A percentile compares a stretch with the other conserved stretches of the same genome.
phyloP scores from a whole-genome alignment of 2,113 vertebrate species.

The Melanotaenia duboulayi region DNA sequence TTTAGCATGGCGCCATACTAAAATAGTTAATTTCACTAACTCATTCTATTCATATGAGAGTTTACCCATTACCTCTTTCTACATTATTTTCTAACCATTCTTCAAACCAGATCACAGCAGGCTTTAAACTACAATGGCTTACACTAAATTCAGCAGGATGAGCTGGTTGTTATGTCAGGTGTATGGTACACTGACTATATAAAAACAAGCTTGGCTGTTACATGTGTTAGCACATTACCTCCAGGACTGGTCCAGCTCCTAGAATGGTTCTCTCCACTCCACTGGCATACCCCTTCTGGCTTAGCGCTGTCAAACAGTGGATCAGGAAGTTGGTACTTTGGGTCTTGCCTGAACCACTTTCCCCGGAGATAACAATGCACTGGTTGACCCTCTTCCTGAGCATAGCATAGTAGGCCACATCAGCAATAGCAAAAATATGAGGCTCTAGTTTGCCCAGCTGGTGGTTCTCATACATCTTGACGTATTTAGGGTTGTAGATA shows the following conservation, averaged over 20 bases:
- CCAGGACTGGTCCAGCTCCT: slow-evolving; percentile 96
- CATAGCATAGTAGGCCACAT: slow-evolving; percentile 97
- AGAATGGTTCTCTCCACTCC: slow-evolving; percentile 98
- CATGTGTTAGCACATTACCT: slow-evolving; percentile 82
- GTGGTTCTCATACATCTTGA: slow-evolving; percentile 98
- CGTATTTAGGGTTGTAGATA: slow-evolving; percentile 99
- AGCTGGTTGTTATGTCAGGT: background rate
- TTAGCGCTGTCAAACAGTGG: slow-evolving; percentile 96
- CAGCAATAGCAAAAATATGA: slow-evolving; percentile 97
- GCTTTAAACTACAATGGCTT: background rate
- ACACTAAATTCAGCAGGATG: background rate
- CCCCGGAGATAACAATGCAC: slow-evolving; percentile 98
- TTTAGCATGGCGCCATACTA: too few species aligned
- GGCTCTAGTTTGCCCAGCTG: slow-evolving; percentile 96
- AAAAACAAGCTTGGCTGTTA: background rate
- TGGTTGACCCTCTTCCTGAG: slow-evolving; percentile 93
- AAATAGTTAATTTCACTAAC: background rate
- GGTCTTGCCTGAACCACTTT: slow-evolving; percentile 97
- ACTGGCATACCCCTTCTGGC: slow-evolving; percentile 97
- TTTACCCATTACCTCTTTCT: too few species aligned
- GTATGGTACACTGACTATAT: background rate
- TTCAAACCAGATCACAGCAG: background rate
- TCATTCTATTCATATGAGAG: background rate
- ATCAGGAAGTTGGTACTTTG: slow-evolving; percentile 99
- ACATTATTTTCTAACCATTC: background rate